Base-by-base conservation (phyloP, 2,113 vertebrate species). In the Sinocyclocheilus anophthalmus region DNA sequence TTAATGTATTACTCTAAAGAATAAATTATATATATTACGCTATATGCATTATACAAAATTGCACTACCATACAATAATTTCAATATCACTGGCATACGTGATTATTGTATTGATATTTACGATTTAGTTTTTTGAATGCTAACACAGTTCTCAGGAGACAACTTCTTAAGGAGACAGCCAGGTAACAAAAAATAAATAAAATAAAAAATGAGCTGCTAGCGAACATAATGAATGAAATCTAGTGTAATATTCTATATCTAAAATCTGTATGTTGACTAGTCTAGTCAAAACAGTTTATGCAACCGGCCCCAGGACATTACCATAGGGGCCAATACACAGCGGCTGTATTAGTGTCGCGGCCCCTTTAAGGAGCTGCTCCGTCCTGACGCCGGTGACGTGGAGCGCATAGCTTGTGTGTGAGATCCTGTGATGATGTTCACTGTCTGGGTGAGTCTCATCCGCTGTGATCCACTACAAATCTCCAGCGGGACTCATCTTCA, bases 361-460 rank as follows among this genome's bases (percentile, higher is more conserved):
- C 67, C 70, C 88, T 89, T 89, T 89, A 89, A 89, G 88, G 76
- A 12, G 9, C 50, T 55, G 72, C n/a, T 63, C 14, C 53, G 18
- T 61, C 13, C 5, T n/a, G 73, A 59, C 53, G 18, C 18, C 39
- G 59, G 10, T 89, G 88, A 89, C 88, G 88, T 87, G 33, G 12
- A 82, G 5, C 48, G 55, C 78, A 55, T 24, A 45, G 63, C 85
- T 55, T 65, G 65, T 72, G 11, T 13, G 2, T 53, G 42, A 50
- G 80, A 33, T 22, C 50, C 16, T 59, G 81, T 24, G 78, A 81
- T 22, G 69, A 22, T 67, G 18, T 48, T 16, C 77, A 42, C 37
- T 45, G 45, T 87, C 82, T 24, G 57, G 57, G 45, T 73, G 76
- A 42, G n/a, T 26, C 18, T 55, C 48, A n/a, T 48, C n/a, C 42